phyloP scores from a whole-genome alignment of 2,113 vertebrate genomes.

The Cavia aperea region DNA sequence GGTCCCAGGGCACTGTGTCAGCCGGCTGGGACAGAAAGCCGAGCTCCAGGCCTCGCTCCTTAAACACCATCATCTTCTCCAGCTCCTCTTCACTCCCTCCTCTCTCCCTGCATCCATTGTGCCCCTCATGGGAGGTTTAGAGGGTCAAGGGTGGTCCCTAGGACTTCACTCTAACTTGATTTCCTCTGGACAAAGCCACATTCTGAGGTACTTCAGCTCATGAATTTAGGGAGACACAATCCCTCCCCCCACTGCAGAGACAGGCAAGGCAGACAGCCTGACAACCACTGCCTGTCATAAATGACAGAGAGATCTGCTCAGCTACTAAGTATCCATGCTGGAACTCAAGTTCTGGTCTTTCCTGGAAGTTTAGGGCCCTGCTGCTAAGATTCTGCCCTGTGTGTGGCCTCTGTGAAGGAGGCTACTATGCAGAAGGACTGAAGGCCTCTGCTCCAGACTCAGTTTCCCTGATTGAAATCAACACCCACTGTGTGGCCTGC shows the following conservation, averaged over 20 bases:
- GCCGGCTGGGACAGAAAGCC: accelerated
- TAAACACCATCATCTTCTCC: not conserved
- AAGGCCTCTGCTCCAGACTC: not conserved
- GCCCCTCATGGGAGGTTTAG: not conserved
- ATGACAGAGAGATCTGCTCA: not conserved
- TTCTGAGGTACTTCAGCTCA: not conserved
- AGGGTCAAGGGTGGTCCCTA: too few species aligned
- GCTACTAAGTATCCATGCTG: not conserved
- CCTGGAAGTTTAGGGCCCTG: not conserved
- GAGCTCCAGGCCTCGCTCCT: too few species aligned
- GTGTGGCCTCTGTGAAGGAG: not conserved
- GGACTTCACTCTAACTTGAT: not conserved
- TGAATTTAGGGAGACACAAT: too few species aligned
- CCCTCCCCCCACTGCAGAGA: not conserved
- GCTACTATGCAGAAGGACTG: accelerated
- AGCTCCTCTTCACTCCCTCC: not conserved
- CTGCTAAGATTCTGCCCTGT: not conserved
- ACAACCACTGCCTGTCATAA: not conserved
- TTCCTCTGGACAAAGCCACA: not conserved
- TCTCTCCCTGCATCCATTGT: not conserved
- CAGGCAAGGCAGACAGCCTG: not conserved
- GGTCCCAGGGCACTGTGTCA: accelerated
- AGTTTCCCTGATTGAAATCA: not conserved
- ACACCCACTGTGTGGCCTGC: not conserved
- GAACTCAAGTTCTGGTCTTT: not conserved